Evolutionary conservation across 2,888 invertebrate genomes (phyloP), one percentile per base, ranked within the genome.

Genomic region (Leptopilina syphax): DNA sequence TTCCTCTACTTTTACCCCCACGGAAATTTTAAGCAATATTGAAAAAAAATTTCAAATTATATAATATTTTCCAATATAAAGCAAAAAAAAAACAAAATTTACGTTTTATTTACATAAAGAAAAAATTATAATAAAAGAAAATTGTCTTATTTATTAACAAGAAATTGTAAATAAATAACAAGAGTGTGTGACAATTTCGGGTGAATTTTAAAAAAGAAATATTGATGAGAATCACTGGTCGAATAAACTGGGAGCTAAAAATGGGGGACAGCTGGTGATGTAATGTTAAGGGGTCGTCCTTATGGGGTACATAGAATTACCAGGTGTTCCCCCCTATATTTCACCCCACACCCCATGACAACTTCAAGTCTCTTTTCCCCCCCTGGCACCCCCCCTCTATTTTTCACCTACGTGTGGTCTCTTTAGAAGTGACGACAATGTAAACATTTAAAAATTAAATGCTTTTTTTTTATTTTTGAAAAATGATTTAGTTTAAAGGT

Each of bases 221-320:
- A 18, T 6, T 18, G 18, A 60, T 73, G 73, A 8, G 73, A 73
- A 41, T n/a, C 57, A 41, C 73, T 57, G 73, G 73, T n/a, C n/a
- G 34, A 34, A 34, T 34, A 10, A 1, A 8, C 57, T 41, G 57
- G 18, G 57, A 57, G n/a, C 73, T 73, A 73, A n/a, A 73, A 86
- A 83, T 83, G 83, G 81, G 79, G 84, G 84, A 84, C 87, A 88
- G 88, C 88, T 88, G 44, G 88, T 81, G 81, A 84, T 85, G 85
- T 84, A 86, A 85, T 60, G 85, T 73, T 50, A 73, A 73, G 85
- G 85, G 86, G 84, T 84, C 84, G 82, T 85, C 83, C 84, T 83
- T 81, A 82, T 83, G 84, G 87, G 87, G 85, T 85, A 73, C 87
- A 87, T 86, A 84, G 84, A 87, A 87, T 87, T 86, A 87, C 89